Evolutionary conservation across 2,888 invertebrate species (phyloP).

Genomic region (Phytoseiulus persimilis): DNA sequence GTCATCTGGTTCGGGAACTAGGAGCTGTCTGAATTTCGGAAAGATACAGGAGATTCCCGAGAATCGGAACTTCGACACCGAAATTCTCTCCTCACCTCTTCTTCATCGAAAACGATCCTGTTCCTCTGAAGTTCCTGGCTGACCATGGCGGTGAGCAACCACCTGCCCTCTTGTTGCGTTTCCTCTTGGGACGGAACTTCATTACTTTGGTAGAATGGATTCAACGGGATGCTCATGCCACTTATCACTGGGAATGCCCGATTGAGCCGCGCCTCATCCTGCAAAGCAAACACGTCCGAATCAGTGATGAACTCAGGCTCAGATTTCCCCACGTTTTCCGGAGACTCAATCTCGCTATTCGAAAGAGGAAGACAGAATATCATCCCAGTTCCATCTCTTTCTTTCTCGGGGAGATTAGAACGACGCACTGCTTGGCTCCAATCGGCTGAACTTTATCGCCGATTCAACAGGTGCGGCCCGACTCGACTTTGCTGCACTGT

Average conservation of each 20-base stretch:
- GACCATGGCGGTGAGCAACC: neutral
- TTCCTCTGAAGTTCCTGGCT: neutral
- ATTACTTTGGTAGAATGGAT: conserved; percentile 11
- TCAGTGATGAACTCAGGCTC: too few relatives aligned
- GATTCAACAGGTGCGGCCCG: neutral
- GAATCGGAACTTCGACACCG: too few relatives aligned
- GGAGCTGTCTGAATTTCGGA: too few relatives aligned
- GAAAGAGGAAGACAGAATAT: too few relatives aligned
- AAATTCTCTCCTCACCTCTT: conserved; percentile 12
- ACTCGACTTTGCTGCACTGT: neutral
- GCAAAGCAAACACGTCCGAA: neutral
- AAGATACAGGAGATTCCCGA: too few relatives aligned
- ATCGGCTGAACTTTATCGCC: neutral
- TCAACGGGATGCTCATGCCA: neutral
- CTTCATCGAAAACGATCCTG: neutral
- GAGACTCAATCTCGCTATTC: neutral
- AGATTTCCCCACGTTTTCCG: too few relatives aligned
- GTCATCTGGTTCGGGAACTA: too few relatives aligned
- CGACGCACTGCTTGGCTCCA: too few relatives aligned
- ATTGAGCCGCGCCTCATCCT: neutral
- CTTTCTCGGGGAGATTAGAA: neutral
- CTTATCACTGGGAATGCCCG: neutral
- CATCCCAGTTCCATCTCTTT: neutral
- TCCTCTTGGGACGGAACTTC: conserved; percentile 6
- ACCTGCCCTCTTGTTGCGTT: conserved; percentile 6